phyloP scores from a whole-genome alignment of 2,797 vertebrate genomes.

The Gobio occitaniae region DNA sequence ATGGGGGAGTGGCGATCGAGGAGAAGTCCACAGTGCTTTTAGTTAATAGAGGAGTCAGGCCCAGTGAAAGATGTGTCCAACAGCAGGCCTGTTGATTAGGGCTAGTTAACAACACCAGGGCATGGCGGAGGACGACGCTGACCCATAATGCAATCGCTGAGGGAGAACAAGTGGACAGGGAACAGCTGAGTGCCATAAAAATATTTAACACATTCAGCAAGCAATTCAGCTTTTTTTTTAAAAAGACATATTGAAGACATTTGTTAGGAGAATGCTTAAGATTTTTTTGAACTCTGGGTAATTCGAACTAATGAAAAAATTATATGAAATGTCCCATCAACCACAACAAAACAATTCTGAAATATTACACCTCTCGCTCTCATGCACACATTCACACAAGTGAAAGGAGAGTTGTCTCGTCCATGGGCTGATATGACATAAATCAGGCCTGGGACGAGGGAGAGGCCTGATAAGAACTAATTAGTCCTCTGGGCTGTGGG shows the following conservation, averaged over 20 bases:
- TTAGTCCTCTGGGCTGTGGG: conserved; percentile 62
- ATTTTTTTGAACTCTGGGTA: not conserved
- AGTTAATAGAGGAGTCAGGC: conserved; percentile 82
- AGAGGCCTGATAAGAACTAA: conserved; percentile 65
- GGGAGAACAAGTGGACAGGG: not conserved
- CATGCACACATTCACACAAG: conserved; percentile 61
- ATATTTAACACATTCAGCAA: not conserved
- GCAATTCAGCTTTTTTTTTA: not conserved
- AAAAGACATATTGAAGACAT: not conserved
- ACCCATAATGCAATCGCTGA: conserved; percentile 32
- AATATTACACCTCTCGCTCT: conserved; percentile 49
- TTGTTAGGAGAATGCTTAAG: not conserved
- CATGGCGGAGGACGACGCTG: not conserved
- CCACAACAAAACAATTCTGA: not conserved
- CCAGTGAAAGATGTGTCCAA: conserved; percentile 78
- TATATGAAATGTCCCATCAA: not conserved
- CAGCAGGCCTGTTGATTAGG: conserved; percentile 73
- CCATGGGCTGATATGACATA: conserved; percentile 50
- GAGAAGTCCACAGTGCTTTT: conserved; percentile 81
- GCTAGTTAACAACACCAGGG: conserved; percentile 69
- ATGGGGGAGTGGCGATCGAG: conserved; percentile 82
- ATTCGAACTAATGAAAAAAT: not conserved
- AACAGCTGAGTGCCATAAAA: not conserved
- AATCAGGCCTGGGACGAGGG: conserved; percentile 60
- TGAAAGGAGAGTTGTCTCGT: conserved; percentile 8